Percentiles rank a stretch among this genome's conserved stretches.
These are phyloP conservation scores for Salarias fasciatus DNA, from an alignment of 2,797 vertebrate genomes.

Conservation along the genomic window DNA sequence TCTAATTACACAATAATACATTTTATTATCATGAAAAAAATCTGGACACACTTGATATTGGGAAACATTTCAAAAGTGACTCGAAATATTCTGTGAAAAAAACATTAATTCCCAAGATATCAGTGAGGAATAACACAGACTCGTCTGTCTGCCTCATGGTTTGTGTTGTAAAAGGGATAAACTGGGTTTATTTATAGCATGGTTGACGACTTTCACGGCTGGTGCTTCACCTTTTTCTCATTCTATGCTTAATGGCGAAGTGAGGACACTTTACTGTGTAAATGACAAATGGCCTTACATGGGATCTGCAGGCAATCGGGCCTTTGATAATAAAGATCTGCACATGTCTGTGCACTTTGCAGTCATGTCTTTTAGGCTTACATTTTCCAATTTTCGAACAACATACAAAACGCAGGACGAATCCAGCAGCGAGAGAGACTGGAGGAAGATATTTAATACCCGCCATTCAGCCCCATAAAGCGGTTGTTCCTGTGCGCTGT, in stretches of 20 bases:
- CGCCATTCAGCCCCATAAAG: conserved; percentile 51
- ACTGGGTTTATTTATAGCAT: too few relatives aligned
- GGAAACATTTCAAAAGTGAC: too few relatives aligned
- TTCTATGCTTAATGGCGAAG: background rate
- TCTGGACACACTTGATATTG: too few relatives aligned
- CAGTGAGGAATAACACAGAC: too few relatives aligned
- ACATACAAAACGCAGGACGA: conserved; percentile 14
- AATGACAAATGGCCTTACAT: conserved; percentile 17
- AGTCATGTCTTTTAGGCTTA: conserved; percentile 35
- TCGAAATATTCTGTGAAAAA: too few relatives aligned
- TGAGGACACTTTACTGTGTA: background rate
- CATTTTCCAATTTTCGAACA: conserved; percentile 13
- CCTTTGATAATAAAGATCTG: conserved; percentile 22
- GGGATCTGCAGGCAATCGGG: background rate
- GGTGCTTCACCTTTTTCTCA: background rate
- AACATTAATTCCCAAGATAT: too few relatives aligned
- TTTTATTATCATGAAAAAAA: too few relatives aligned
- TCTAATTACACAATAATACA: too few relatives aligned
- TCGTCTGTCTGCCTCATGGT: too few relatives aligned
- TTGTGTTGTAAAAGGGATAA: too few relatives aligned
- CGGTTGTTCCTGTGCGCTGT: conserved; percentile 60
- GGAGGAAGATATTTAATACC: conserved; percentile 57
- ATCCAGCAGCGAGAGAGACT: conserved; percentile 38
- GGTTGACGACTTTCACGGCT: background rate
- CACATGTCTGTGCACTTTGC: conserved; percentile 3